These are phyloP conservation scores for Cosmia trapezina DNA, from an alignment of 2,888 invertebrate genomes.

Conservation along the genomic window DNA sequence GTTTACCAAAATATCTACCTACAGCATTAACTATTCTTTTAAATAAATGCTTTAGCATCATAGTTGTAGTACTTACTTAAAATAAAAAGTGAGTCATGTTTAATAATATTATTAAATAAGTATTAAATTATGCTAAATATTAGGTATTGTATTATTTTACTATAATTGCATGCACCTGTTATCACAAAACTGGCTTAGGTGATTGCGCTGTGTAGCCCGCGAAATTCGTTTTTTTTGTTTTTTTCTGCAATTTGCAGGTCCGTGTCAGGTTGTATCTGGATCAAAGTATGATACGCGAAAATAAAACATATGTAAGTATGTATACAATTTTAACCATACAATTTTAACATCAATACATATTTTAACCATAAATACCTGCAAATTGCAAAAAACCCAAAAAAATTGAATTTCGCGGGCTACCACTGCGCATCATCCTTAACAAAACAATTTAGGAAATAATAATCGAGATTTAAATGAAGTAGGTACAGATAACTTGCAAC, in stretches of 20 bases:
- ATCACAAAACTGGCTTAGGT: constrained; percentile 46
- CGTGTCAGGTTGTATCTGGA: no score
- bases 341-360: no score
- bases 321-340: no score
- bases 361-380: no score
- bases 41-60: constrained; percentile 38
- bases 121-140: constrained; percentile 9
- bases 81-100: constrained; percentile 20
- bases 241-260: no score
- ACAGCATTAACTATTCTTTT: constrained; percentile 11
- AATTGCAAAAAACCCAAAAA: no score
- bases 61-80: background rate
- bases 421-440: no score
- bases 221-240: no score
- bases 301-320: no score
- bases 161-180: constrained; percentile 28
- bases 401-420: no score
- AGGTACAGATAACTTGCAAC: background rate
- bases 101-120: background rate
- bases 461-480: background rate
- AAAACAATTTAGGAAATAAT: background rate
- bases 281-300: no score
- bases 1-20: constrained; percentile 21
- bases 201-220: no score
- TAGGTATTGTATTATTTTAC: background rate